Conservation (phyloP, 1,140 invertebrate genomes). For the Drosophila lowei region DNA sequence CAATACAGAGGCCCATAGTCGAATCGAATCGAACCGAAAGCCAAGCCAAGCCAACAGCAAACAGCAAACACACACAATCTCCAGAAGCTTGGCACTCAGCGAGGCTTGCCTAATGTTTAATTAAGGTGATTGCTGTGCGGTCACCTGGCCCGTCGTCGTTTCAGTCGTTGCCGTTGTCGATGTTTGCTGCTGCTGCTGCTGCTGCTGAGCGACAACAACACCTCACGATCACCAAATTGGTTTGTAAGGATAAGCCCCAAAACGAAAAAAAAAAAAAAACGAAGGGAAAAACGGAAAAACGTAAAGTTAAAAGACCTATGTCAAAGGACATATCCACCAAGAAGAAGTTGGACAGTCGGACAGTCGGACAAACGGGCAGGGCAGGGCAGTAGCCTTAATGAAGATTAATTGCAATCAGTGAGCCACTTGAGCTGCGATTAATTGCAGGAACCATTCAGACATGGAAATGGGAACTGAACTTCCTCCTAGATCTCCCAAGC, state of each 20-base stretch:
- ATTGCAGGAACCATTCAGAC: conserved; percentile 66
- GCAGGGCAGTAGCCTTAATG: conserved; percentile 62
- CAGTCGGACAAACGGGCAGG: conserved; percentile 5
- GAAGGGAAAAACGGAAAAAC: conserved; percentile 7
- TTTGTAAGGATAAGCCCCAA: conserved; percentile 73
- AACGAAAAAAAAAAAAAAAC: conserved; percentile 12
- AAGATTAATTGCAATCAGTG: conserved; percentile 82
- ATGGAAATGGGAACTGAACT: conserved; percentile 73
- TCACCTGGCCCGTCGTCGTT: conserved; percentile 57
- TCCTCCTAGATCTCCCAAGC: conserved; percentile 47
- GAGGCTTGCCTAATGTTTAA: conserved; percentile 81
- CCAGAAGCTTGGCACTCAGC: conserved; percentile 57
- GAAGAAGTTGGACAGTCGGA: no score
- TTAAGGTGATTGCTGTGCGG: conserved; percentile 81
- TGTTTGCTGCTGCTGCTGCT: conserved; percentile 26
- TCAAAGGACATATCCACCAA: conserved; percentile 40
- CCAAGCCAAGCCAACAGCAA: conserved; percentile 32
- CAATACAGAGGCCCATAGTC: no score
- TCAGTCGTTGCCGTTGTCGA: conserved; percentile 8
- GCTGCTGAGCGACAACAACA: conserved; percentile 59
- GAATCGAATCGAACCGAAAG: conserved; percentile 13
- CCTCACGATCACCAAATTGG: conserved; percentile 77
- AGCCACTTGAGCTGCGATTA: conserved; percentile 80
- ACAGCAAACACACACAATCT: conserved; percentile 42
- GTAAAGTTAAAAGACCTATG: conserved; percentile 35